These are phyloP conservation scores for Pedicia rivosa DNA, from an alignment of 2,888 invertebrate genomes.

Conservation along the genomic window DNA sequence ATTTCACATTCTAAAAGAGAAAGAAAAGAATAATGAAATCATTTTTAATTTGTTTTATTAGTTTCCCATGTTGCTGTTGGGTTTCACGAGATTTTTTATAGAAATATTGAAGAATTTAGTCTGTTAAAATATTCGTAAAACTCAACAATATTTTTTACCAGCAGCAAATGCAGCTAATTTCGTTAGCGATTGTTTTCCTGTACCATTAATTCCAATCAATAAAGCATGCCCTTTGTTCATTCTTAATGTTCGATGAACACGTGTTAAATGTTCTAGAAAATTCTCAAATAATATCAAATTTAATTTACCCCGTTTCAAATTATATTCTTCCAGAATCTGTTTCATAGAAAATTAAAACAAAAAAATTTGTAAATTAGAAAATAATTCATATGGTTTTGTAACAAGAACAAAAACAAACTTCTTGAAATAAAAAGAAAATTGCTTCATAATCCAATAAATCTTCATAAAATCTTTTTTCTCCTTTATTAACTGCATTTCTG, in stretches of 20 bases:
- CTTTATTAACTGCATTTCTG: slow-evolving; percentile 67
- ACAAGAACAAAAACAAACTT: slow-evolving; percentile 39
- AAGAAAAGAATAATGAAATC: too few relatives aligned
- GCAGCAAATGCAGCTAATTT: slow-evolving; percentile 72
- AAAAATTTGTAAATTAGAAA: neutral
- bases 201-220: slow-evolving; percentile 77
- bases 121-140: too few relatives aligned
- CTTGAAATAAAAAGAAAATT: slow-evolving; percentile 72
- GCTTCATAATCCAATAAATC: slow-evolving; percentile 82
- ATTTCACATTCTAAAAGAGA: slow-evolving; percentile 44
- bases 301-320: slow-evolving; percentile 55
- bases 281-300: slow-evolving; percentile 81
- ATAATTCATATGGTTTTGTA: too few relatives aligned
- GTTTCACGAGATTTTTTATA: too few relatives aligned
- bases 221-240: slow-evolving; percentile 72
- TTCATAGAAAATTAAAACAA: neutral
- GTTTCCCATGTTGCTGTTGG: too few relatives aligned
- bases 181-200: slow-evolving; percentile 73
- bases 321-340: slow-evolving; percentile 72
- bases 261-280: slow-evolving; percentile 77
- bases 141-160: too few relatives aligned
- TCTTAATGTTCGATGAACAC: slow-evolving; percentile 70
- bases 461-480: slow-evolving; percentile 67
- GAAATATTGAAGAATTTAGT: too few relatives aligned
- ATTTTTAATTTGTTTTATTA: too few relatives aligned